Evolutionary conservation across 2,113 vertebrate species (phyloP), one percentile per base, ranked within the genome.

Genomic region (Hippocampus barbouri): DNA sequence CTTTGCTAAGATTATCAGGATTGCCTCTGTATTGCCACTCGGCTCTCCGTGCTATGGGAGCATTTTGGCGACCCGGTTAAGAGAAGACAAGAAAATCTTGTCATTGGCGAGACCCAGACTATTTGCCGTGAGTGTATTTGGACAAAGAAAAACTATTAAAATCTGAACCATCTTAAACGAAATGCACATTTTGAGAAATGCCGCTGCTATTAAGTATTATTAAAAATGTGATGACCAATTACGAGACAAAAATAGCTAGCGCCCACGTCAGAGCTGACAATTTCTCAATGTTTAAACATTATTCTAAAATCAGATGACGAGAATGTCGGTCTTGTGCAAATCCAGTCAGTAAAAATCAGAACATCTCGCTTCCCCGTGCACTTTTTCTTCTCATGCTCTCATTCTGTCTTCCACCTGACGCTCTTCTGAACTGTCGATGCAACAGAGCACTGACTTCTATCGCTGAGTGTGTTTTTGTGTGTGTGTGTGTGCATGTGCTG

Each of bases 391-490:
- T 59, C 72, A 16, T 84, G 84, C 83, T 88, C 89, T 80, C 85
- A 87, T 89, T 90, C 84, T 89, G 86, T 90, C 85, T 75, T 30
- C 73, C 83, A 83, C 80, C 81, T 83, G 71, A 80, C 72, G 83
- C 77, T 71, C 53, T 59, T 81, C 66, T 81, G 71, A 85, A 85
- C 82, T 67, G 8, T 76, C 77, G 82, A 64, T 68, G 78, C 53
- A 21, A 68, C 81, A 86, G 77, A 86, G 72, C 71, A 74, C 68
- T 73, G 69, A 41, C 2, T 18, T 65, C 70, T 74, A 43, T 73
- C 69, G 54, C 68, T 47, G 66, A 76, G 72, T 81, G 83, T 79
- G 71, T 66, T 72, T 63, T 68, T 66, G 64, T 61, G 60, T 56
- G 66, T 66, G 57, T 83, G 70, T 60, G 30, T 34, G 30, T 34